Conservation (phyloP, 2,113 vertebrate genomes). For the Pampusana beccarii region DNA sequence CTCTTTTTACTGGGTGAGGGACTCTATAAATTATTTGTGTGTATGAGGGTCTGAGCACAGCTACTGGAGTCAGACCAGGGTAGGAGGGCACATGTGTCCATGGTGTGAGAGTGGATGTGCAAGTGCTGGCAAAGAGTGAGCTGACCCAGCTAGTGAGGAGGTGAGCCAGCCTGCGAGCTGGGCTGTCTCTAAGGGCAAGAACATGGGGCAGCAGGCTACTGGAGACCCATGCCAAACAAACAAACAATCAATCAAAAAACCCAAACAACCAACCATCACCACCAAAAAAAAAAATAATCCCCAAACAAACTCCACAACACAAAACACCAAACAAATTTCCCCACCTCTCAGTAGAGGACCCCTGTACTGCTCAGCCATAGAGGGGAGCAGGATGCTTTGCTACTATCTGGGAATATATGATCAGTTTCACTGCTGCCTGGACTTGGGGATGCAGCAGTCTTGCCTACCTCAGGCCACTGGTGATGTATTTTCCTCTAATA, state of each 20-base stretch:
- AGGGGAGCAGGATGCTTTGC: fast-evolving
- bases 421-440: fast-evolving
- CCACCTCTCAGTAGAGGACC: background rate
- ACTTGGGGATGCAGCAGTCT: background rate
- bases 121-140: background rate
- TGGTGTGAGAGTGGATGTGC: fast-evolving
- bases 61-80: background rate
- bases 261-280: no score
- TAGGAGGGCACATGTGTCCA: fast-evolving
- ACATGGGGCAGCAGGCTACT: background rate
- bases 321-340: no score
- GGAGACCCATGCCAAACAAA: background rate
- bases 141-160: background rate
- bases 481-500: background rate
- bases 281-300: no score
- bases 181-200: background rate
- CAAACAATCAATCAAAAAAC: background rate
- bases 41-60: background rate
- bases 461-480: background rate
- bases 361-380: background rate
- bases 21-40: background rate
- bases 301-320: no score
- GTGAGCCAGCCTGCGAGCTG: background rate
- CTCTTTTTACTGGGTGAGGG: background rate
- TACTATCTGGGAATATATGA: background rate